Evolutionary conservation across 1,140 invertebrate species (phyloP).

Genomic region (Maniola jurtina): DNA sequence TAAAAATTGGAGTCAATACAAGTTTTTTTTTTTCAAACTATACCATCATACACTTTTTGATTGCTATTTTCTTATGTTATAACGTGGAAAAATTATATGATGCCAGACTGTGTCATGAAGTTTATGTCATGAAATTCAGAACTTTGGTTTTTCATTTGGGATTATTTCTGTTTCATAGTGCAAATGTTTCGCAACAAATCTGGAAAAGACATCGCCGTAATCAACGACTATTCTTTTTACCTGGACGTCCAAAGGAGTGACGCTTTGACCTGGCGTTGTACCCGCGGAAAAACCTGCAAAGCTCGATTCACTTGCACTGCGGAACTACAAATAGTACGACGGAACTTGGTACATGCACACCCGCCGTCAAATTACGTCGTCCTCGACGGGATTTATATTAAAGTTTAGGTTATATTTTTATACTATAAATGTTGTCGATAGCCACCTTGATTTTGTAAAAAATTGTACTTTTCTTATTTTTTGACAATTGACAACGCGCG

Average conservation of each 20-base stretch:
- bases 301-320: constrained; percentile 16
- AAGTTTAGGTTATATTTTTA: constrained; percentile 7
- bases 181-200: constrained; percentile 29
- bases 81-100: too few species aligned
- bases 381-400: constrained; percentile 16
- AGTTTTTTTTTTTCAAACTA: too few species aligned
- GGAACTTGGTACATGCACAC: constrained; percentile 31
- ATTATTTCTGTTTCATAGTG: constrained; percentile 26
- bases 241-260: background rate
- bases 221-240: constrained; percentile 29
- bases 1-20: constrained; percentile 11
- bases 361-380: constrained; percentile 16
- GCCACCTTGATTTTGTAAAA: too few species aligned
- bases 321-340: constrained; percentile 7
- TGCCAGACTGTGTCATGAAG: too few species aligned
- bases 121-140: too few species aligned
- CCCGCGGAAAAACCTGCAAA: constrained; percentile 13
- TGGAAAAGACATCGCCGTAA: constrained; percentile 11
- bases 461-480: too few species aligned
- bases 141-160: too few species aligned
- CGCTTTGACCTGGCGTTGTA: constrained; percentile 23
- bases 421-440: too few species aligned
- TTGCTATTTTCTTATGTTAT: too few species aligned
- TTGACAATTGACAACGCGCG: too few species aligned
- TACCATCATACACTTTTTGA: too few species aligned